Base-by-base conservation (phyloP, 2,888 invertebrate species). In the Biston stratarius region DNA sequence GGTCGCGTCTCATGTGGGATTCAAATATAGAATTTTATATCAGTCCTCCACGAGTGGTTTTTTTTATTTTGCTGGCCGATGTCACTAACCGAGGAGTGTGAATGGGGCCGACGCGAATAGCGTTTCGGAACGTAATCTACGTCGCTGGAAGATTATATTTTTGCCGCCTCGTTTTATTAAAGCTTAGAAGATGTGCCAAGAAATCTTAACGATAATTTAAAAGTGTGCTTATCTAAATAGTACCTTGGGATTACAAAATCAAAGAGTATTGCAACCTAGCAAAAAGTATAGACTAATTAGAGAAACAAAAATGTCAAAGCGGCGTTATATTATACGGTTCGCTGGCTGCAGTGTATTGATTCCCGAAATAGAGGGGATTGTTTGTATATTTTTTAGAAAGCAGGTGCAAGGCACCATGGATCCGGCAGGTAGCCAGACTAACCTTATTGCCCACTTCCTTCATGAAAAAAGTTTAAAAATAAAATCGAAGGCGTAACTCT, bases 21-120 rank as follows among this genome's bases (percentile, higher is more conserved):
- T 89, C 85, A 88, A 89, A 90, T 86, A 86, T 92, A 92, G 92
- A 92, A 90, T 87, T 92, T 91, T 91, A 92, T 91, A 92, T 87
- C 85, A 88, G 88, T 83, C 87, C 74, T 75, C 71, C 73, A 71
- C 79, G 74, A 74, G 77, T 77, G 75, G 79, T 83, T 89, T 86
- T 62, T 89, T 89, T 83, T 76, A 83, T 86, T 89, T 85, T 74
- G 80, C 80, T 79, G 82, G 76, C 77, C 82, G 87, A 87, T 90
- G 91, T 89, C 90, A 89, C 88, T 87, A 88, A 86, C 88, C 87
- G 81, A 80, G 77, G 77, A 79, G 76, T 83, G 82, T 91, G 89
- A 91, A 90, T 90, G 89, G 83, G 86, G 84, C 71, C 83, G 84
- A 80, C 85, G 84, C 82, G 83, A 87, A 89, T 89, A 86, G 84